Conservation (phyloP, 1,140 invertebrate genomes). For the Megalopta genalis region DNA sequence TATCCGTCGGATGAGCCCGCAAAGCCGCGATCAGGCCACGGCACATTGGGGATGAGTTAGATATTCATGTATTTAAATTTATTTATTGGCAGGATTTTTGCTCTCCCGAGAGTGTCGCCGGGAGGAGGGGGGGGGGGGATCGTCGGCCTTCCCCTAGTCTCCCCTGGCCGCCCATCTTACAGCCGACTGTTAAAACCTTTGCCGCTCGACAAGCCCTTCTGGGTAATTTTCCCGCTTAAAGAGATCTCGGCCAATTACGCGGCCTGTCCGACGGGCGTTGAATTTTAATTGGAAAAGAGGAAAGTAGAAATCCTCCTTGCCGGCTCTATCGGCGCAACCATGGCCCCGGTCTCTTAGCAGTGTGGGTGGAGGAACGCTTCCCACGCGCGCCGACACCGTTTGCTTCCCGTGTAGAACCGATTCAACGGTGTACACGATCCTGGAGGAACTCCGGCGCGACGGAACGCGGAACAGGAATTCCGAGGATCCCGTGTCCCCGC, state of each 20-base stretch:
- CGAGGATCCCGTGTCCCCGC: conserved; percentile 12
- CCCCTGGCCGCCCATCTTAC: conserved; percentile 14
- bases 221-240: conserved; percentile 79
- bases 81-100: conserved; percentile 79
- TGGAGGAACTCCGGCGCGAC: not conserved
- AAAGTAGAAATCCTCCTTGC: conserved; percentile 56
- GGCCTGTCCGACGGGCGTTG: conserved; percentile 71
- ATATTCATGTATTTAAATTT: conserved; percentile 80
- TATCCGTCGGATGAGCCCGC: conserved; percentile 51
- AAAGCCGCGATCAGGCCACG: conserved; percentile 49
- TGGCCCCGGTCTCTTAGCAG: not conserved
- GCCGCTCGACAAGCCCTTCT: conserved; percentile 73
- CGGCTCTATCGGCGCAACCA: conserved; percentile 36
- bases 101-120: conserved; percentile 52
- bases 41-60: conserved; percentile 59
- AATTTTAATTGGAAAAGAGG: conserved; percentile 78
- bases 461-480: conserved; percentile 8
- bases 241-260: conserved; percentile 78
- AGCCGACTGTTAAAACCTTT: conserved; percentile 63
- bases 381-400: conserved; percentile 5
- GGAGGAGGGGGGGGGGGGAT: conserved; percentile 45
- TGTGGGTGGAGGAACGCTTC: not conserved
- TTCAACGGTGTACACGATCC: not conserved
- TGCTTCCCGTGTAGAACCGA: conserved; percentile 22
- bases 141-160: conserved; percentile 3